phyloP scores from a whole-genome alignment of 1,140 invertebrate species.

The Leptinotarsa undecemlineata region DNA sequence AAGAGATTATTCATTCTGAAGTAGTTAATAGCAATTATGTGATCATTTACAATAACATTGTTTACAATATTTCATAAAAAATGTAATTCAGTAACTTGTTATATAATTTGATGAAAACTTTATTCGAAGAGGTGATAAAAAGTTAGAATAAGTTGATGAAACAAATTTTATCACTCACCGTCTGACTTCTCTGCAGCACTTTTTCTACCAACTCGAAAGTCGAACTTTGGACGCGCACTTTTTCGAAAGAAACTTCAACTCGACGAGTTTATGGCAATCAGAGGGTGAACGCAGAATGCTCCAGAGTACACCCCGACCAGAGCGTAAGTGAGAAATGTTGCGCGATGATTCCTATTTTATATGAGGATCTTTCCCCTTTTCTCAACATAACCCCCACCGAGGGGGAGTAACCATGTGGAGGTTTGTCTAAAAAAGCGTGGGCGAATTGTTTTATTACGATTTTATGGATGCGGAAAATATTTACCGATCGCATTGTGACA shows the following conservation, averaged over 20 bases:
- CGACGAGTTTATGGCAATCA: background rate
- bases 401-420: background rate
- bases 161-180: background rate
- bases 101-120: too few relatives aligned
- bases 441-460: slow-evolving; percentile 1
- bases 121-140: too few relatives aligned
- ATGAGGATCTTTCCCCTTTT: background rate
- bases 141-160: too few relatives aligned
- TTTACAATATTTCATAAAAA: too few relatives aligned
- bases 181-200: background rate
- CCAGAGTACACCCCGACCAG: background rate
- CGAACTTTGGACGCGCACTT: background rate
- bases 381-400: background rate
- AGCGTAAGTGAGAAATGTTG: slow-evolving; percentile 3
- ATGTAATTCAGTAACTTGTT: too few relatives aligned
- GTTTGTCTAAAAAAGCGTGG: slow-evolving; percentile 5
- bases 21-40: too few relatives aligned
- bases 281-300: background rate
- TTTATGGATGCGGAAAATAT: background rate
- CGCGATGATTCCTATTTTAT: background rate
- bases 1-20: too few relatives aligned
- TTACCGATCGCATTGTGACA: background rate
- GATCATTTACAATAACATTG: too few relatives aligned
- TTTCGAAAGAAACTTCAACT: background rate
- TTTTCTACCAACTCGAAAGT: background rate